Evolutionary conservation across 2,113 vertebrate genomes (phyloP), one percentile per base, ranked within the genome.

Genomic region (Pao palembangensis): DNA sequence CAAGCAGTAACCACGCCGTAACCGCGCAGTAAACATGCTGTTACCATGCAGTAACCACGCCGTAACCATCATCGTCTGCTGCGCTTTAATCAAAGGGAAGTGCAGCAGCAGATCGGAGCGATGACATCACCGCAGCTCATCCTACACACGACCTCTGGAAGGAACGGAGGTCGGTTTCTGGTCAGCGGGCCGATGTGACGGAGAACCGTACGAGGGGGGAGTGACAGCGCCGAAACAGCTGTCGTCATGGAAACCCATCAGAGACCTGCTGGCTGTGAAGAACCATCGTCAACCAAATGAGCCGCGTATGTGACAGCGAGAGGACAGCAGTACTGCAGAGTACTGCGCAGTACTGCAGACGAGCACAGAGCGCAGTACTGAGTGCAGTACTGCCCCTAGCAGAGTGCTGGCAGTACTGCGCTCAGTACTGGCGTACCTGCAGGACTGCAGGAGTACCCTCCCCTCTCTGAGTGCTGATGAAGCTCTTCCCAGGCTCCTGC

Each of bases 401-500:
- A 23, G 12, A 5, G 38, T 5, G 1, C 5, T 10, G 21, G 42
- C 42, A 15, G 42, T 12, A 43, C 42, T 43, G 42, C 11, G 5
- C 28, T 6, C 28, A 31, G 6, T 31, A 6, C 28, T 31, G 28
- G 5, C 5, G 28, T 31, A 31, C 28, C 28, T 31, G 28, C 28
- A 31, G 28, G 5, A 31, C 28, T 31, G 34, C 34, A 38, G 34
- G 8, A 12, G 34, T 8, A 3, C 54, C 64, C 75, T 20, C 19
- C 66, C 55, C 58, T 59, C 48, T 6, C 66, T 74, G 61, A 71
- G 78, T 87, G 89, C 89, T 89, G 88, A 92, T 87, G 73, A 81
- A 81, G 86, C 88, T 91, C 87, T 90, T 88, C 88, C 75, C 64
- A 58, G 53, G 71, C 25, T 78, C 64, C 56, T 31, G 78, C 75